These are phyloP conservation scores for Ailuropoda melanoleuca DNA, from an alignment of 2,113 vertebrate species.

Conservation along the genomic window DNA sequence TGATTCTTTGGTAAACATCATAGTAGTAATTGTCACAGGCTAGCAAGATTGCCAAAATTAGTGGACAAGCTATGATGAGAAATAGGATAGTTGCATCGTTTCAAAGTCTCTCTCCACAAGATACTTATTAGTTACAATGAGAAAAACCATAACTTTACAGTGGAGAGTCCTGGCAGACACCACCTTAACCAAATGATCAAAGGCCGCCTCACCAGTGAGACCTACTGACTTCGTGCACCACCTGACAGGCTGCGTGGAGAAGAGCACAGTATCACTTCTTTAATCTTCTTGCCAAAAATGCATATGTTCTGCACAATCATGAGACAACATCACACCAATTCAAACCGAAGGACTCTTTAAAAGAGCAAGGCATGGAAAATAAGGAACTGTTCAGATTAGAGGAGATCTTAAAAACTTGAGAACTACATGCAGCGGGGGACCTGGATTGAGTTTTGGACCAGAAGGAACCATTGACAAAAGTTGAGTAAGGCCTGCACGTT, in stretches of 20 bases:
- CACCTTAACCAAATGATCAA: neutral
- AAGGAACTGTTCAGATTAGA: neutral
- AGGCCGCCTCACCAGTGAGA: neutral
- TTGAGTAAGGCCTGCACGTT: neutral
- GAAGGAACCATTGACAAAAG: neutral
- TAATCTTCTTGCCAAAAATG: neutral
- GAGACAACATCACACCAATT: neutral
- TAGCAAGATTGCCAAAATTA: neutral
- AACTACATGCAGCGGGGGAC: neutral
- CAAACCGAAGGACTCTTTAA: neutral
- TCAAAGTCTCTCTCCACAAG: neutral
- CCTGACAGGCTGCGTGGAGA: neutral
- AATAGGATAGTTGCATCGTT: neutral
- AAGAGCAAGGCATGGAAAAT: slow-evolving; percentile 14
- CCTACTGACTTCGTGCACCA: neutral
- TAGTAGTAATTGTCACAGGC: neutral
- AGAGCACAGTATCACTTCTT: neutral
- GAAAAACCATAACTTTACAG: neutral
- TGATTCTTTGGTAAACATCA: neutral
- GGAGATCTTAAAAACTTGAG: neutral
- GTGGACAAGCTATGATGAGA: neutral
- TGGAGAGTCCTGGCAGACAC: neutral
- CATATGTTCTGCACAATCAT: neutral
- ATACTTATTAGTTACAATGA: neutral
- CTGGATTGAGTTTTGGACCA: neutral